Conservation (phyloP, 2,113 vertebrate species). For the Morone chrysops region DNA sequence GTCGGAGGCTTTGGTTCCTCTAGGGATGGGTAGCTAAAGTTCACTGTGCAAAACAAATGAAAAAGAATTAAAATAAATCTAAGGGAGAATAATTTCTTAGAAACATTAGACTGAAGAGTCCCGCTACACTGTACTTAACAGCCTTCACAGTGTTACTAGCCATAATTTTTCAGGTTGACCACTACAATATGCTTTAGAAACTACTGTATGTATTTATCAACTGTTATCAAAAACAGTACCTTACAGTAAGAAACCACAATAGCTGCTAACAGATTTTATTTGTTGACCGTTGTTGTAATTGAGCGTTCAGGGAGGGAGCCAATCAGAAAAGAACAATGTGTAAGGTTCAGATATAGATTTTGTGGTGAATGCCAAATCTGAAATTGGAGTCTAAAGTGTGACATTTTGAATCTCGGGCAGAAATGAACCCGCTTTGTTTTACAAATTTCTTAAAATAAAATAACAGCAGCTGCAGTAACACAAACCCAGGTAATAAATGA, state of each 20-base stretch:
- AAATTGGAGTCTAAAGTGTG: neutral
- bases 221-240: no score
- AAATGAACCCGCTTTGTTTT: neutral
- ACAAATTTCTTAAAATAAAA: neutral
- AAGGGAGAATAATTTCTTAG: neutral
- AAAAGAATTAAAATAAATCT: neutral
- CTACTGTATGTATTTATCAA: no score
- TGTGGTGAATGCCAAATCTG: neutral
- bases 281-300: no score
- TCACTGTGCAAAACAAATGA: conserved; percentile 84
- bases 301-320: no score
- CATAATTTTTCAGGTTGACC: no score
- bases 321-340: neutral
- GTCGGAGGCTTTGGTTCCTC: conserved; percentile 90
- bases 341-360: neutral
- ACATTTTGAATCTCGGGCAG: neutral
- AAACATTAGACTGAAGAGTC: neutral
- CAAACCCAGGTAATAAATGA: neutral
- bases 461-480: neutral
- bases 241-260: no score
- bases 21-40: conserved; percentile 95
- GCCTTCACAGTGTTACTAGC: neutral
- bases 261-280: no score
- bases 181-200: no score
- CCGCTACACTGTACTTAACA: neutral